Evolutionary conservation across 2,888 invertebrate species (phyloP).

Genomic region (Candidula unifasciata): DNA sequence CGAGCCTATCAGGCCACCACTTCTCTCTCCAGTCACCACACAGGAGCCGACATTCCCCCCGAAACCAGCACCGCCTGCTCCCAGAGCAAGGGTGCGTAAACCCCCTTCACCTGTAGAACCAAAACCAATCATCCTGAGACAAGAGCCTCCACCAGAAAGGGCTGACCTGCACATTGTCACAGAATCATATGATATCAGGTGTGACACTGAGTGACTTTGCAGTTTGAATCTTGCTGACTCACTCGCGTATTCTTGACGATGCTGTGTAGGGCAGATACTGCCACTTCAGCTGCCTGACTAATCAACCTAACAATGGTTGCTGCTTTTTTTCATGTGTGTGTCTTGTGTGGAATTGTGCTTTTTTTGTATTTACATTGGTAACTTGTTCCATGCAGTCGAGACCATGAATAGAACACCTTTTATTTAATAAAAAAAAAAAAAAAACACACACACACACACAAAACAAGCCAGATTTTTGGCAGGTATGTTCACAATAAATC

Average conservation of each 20-base stretch:
- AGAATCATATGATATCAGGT: constrained; percentile 53
- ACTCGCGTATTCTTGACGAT: not conserved
- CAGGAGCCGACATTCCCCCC: constrained; percentile 15
- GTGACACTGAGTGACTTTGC: constrained; percentile 38
- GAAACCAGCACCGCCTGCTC: constrained; percentile 36
- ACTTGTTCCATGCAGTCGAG: not conserved
- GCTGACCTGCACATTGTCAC: constrained; percentile 53
- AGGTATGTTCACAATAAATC: too few species aligned
- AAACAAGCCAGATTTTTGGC: not conserved
- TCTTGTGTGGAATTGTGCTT: not conserved
- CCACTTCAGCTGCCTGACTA: not conserved
- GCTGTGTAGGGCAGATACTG: not conserved
- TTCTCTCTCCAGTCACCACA: constrained; percentile 5
- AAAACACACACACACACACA: too few species aligned
- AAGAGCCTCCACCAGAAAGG: constrained; percentile 49
- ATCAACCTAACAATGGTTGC: not conserved
- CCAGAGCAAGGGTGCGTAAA: constrained; percentile 58
- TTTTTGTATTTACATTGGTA: not conserved
- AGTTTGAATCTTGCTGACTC: constrained; percentile 16
- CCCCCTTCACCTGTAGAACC: constrained; percentile 48
- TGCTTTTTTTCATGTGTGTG: not conserved
- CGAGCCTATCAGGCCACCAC: constrained; percentile 30
- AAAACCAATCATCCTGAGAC: constrained; percentile 53
- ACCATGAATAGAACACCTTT: not conserved
- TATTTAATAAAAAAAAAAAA: too few species aligned